Base-by-base conservation (phyloP, 1,140 invertebrate genomes). In the Cotesia vestalis region DNA sequence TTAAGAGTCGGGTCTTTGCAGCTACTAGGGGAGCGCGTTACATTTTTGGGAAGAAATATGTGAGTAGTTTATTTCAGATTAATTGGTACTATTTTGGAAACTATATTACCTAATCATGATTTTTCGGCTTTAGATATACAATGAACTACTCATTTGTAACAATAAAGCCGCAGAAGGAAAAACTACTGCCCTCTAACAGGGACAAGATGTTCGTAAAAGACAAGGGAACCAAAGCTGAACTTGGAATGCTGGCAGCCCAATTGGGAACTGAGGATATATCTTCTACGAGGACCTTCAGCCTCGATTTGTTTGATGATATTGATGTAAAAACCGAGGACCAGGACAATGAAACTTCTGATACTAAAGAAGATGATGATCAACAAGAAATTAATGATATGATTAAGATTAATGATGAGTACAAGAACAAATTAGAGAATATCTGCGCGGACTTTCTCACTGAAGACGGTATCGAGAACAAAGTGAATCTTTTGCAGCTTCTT, bases 11-110 rank as follows among this genome's bases (percentile, higher is more conserved):
- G 80, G 5, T 82, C 81, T 5, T 76, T 84, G 3, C 57, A 78
- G 17, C 62, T 77, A 0, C 76, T 76, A 36, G 81, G 81, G 3
- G 75, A 83, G 62, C 78, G 83, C 4, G 75, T 76, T 11, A 84
- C 83, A 40, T 38, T 80, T 17, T 62, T 84, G 5, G 83, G 83
- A 9, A 79, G 74, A 73, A 84, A 84, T 73, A 80, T 84, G 82
- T 84, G n/a, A 66, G 62, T 46, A 46, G 11, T 6, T 6, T 27
- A 27, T 27, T 27, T 27, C 3, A 27, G 27, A 27, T 27, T 27
- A 27, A 17, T 17, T 17, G 17, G 17, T 17, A 17, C 17, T 17
- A 1, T 17, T 27, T 27, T 27, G 27, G 1, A 27, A 27, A 27
- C 27, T 27, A 3, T 27, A 27, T 27, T 27, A 27, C 27, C 27